These are phyloP conservation scores for Cygnus olor DNA, from an alignment of 2,797 vertebrate genomes.

Conservation along the genomic window DNA sequence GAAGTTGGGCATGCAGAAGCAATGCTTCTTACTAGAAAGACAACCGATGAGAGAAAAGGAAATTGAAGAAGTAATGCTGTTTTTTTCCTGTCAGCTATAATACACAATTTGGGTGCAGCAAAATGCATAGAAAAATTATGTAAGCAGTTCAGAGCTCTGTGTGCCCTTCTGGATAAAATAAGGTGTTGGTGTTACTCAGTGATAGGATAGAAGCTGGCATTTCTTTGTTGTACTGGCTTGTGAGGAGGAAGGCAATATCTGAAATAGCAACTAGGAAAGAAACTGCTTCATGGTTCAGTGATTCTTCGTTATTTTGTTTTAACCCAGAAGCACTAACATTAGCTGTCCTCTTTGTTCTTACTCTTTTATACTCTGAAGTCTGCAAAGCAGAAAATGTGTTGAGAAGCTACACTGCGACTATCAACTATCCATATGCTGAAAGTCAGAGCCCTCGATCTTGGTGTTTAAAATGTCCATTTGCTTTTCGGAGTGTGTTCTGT, in stretches of 20 bases:
- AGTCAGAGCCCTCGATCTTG: not conserved
- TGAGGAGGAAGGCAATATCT: not conserved
- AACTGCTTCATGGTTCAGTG: conserved; percentile 42
- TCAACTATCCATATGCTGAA: not conserved
- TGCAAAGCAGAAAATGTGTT: not conserved
- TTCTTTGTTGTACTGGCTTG: conserved; percentile 9
- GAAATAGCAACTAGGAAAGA: conserved; percentile 44
- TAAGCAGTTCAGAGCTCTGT: not conserved
- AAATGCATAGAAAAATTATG: not conserved
- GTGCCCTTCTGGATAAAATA: conserved; percentile 23
- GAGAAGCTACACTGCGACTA: not conserved
- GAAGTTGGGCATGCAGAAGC: not conserved
- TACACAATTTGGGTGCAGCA: not conserved
- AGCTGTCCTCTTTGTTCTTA: conserved; percentile 44
- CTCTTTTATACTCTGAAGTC: conserved; percentile 11
- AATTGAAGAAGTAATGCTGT: not conserved
- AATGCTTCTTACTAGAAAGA: not conserved
- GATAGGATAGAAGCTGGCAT: conserved; percentile 14
- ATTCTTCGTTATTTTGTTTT: conserved; percentile 40
- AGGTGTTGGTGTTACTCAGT: not conserved
- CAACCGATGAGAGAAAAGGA: not conserved
- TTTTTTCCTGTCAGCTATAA: not conserved
- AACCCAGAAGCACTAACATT: conserved; percentile 43
- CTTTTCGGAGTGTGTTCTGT: not conserved
- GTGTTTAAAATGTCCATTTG: not conserved